phyloP scores from a whole-genome alignment of 2,888 invertebrate genomes.

The Aethes cnicana region DNA sequence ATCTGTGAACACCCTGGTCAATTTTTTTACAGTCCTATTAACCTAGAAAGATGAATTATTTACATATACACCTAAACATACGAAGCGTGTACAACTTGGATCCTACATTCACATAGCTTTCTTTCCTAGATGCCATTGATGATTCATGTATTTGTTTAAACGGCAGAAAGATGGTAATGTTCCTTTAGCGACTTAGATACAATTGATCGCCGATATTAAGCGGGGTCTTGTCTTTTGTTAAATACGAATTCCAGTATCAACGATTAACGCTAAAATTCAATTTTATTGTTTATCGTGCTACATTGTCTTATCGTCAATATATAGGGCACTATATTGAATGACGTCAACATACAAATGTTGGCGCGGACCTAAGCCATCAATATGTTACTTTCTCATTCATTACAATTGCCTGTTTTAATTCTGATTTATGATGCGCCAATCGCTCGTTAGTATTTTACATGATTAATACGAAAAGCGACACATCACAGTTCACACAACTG shows the following conservation, averaged over 20 bases:
- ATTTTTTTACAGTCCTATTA: slow-evolving; percentile 82
- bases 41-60: slow-evolving; percentile 77
- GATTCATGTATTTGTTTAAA: slow-evolving; percentile 43
- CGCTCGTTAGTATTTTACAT: too few species aligned
- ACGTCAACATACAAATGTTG: too few species aligned
- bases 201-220: slow-evolving; percentile 16
- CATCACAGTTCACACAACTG: too few species aligned
- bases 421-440: too few species aligned
- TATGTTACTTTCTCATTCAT: too few species aligned
- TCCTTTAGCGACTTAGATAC: slow-evolving; percentile 42
- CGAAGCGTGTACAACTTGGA: slow-evolving; percentile 71
- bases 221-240: slow-evolving; percentile 28
- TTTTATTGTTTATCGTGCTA: too few species aligned
- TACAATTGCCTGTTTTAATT: too few species aligned
- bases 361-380: too few species aligned
- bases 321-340: too few species aligned
- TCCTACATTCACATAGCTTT: slow-evolving; percentile 54
- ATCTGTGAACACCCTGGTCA: slow-evolving; percentile 23
- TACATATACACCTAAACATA: slow-evolving; percentile 68
- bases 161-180: slow-evolving; percentile 47
- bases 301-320: too few species aligned
- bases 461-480: too few species aligned
- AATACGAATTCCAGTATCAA: slow-evolving; percentile 15
- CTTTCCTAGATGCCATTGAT: slow-evolving; percentile 61
- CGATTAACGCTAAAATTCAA: slow-evolving; percentile 9